These are phyloP conservation scores for Oncorhynchus kisutch DNA, from an alignment of 2,113 vertebrate species.

Conservation along the genomic window DNA sequence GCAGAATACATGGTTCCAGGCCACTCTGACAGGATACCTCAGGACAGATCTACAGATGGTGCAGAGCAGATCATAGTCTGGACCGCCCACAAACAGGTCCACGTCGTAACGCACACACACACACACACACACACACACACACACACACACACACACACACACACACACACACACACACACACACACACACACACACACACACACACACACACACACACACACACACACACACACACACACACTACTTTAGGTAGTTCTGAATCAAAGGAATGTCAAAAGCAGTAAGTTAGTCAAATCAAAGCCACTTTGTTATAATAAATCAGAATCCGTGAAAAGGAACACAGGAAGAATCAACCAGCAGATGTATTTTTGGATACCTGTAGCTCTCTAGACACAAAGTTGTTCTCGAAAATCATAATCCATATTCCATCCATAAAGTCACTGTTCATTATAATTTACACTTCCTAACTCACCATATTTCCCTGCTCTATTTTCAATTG, in stretches of 20 bases:
- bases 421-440: neutral
- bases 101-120: slow-evolving; percentile 4
- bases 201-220: neutral
- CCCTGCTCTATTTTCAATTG: neutral
- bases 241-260: too few species aligned
- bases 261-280: too few species aligned
- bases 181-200: too few species aligned
- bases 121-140: too few species aligned
- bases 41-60: neutral
- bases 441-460: neutral
- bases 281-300: too few species aligned
- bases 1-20: slow-evolving; percentile 1
- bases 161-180: too few species aligned
- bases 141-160: neutral
- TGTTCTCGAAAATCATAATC: neutral
- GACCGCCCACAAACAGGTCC: neutral
- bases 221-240: neutral
- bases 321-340: too few species aligned
- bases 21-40: neutral
- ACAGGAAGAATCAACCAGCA: too few species aligned
- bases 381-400: too few species aligned
- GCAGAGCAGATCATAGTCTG: slow-evolving; percentile 1
- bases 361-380: too few species aligned
- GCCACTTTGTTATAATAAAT: too few species aligned
- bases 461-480: slow-evolving; percentile 41